Evolutionary conservation across 2,888 invertebrate genomes (phyloP).

Genomic region (Tetanocera ferruginea): DNA sequence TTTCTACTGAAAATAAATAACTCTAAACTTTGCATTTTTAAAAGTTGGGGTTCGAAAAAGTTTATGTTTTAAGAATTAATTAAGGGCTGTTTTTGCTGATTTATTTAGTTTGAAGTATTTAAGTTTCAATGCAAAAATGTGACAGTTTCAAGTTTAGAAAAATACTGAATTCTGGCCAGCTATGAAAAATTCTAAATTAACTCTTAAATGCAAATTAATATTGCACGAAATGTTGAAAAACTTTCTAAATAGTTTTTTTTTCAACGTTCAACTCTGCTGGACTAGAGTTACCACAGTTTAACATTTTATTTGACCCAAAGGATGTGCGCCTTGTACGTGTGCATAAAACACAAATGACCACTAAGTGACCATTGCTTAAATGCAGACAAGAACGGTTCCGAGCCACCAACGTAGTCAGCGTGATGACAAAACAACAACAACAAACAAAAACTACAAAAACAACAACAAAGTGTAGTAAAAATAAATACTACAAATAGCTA

Average conservation of each 20-base stretch:
- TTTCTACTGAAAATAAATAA: too few species aligned
- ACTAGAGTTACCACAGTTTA: not conserved
- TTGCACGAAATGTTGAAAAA: not conserved
- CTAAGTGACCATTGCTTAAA: slow-evolving; percentile 53
- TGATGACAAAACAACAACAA: slow-evolving; percentile 12
- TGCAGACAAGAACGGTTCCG: slow-evolving; percentile 33
- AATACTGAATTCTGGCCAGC: too few species aligned
- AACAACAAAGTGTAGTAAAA: slow-evolving; percentile 30
- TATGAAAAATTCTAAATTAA: not conserved
- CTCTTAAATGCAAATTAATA: not conserved
- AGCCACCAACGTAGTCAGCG: not conserved
- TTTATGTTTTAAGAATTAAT: too few species aligned
- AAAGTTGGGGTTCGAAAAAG: too few species aligned
- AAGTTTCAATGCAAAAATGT: too few species aligned
- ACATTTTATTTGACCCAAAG: slow-evolving; percentile 27
- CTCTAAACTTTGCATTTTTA: too few species aligned
- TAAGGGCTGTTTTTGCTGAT: too few species aligned
- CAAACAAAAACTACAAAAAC: not conserved
- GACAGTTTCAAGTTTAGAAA: too few species aligned
- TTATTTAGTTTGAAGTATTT: too few species aligned
- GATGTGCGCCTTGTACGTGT: not conserved
- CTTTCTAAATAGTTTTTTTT: not conserved
- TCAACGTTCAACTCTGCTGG: too few species aligned
- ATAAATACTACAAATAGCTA: slow-evolving; percentile 52
- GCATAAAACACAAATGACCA: slow-evolving; percentile 48